Conservation (phyloP, 2,888 invertebrate genomes). For the Lasius platythorax region DNA sequence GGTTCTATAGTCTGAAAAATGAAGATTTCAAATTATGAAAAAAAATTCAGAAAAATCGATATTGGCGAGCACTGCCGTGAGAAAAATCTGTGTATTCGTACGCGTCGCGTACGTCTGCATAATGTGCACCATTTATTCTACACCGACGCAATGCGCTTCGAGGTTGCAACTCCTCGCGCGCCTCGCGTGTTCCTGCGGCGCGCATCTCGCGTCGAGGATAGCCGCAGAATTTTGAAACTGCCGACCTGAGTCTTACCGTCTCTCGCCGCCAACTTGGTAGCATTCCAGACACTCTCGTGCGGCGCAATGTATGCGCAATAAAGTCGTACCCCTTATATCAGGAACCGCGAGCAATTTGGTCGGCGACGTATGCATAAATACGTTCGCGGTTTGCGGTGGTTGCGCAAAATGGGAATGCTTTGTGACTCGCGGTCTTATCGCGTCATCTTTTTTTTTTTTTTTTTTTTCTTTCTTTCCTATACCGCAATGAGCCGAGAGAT, state of each 20-base stretch:
- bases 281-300: slow-evolving; percentile 50
- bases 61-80: too few relatives aligned
- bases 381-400: slow-evolving; percentile 37
- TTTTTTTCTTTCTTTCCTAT: neutral
- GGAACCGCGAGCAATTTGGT: slow-evolving; percentile 39
- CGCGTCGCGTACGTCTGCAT: neutral
- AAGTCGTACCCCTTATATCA: slow-evolving; percentile 52
- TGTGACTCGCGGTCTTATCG: neutral
- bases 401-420: slow-evolving; percentile 17
- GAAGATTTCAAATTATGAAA: neutral
- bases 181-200: slow-evolving; percentile 21
- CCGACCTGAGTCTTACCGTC: slow-evolving; percentile 32
- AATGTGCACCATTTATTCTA: slow-evolving; percentile 35
- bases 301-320: slow-evolving; percentile 55
- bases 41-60: neutral
- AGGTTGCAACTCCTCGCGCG: slow-evolving; percentile 12
- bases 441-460: neutral
- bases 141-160: slow-evolving; percentile 37
- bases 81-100: neutral
- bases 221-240: slow-evolving; percentile 64
- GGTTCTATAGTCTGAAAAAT: neutral
- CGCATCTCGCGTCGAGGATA: slow-evolving; percentile 34
- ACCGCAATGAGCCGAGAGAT: neutral
- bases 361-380: slow-evolving; percentile 17
- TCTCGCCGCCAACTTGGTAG: slow-evolving; percentile 49